A percentile compares a stretch with the other conserved stretches of the same genome.
Conservation (phyloP, 2,113 vertebrate species). For the Aldabrachelys gigantea region DNA sequence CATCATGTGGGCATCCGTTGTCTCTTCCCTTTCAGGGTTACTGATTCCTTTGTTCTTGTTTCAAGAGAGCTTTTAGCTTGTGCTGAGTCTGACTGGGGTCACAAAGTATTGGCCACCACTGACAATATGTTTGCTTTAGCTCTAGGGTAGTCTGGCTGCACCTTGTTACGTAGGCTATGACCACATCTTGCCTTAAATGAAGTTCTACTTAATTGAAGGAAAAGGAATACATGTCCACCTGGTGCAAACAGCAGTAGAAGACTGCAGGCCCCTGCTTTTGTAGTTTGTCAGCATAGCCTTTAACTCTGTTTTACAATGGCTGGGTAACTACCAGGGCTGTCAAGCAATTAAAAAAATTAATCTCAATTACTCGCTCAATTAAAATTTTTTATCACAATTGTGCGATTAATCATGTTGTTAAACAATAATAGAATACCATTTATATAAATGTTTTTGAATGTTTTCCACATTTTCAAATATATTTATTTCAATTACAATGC, state of each 20-base stretch:
- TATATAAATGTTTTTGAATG: too few relatives aligned
- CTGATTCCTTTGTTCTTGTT: slow-evolving; percentile 20
- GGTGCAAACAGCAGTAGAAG: not conserved
- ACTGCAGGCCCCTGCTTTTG: not conserved
- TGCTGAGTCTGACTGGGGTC: not conserved
- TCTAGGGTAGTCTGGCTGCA: not conserved
- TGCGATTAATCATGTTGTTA: too few relatives aligned
- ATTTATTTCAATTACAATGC: too few relatives aligned
- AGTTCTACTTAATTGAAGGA: not conserved
- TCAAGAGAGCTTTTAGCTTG: not conserved
- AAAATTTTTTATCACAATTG: too few relatives aligned
- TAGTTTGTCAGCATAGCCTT: not conserved
- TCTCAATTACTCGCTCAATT: too few relatives aligned
- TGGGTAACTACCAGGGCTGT: not conserved
- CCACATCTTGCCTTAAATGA: not conserved
- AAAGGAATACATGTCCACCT: not conserved
- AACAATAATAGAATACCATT: too few relatives aligned
- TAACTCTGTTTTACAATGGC: slow-evolving; percentile 5
- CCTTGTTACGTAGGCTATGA: not conserved
- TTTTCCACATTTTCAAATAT: too few relatives aligned
- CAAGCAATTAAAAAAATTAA: too few relatives aligned
- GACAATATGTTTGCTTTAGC: not conserved
- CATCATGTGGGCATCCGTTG: slow-evolving; percentile 1
- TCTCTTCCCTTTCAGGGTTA: not conserved
- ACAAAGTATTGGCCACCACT: not conserved